A percentile compares a stretch with the other conserved stretches of the same genome.
phyloP scores from a whole-genome alignment of 2,888 invertebrate species.

The Leptinotarsa tumamoca region DNA sequence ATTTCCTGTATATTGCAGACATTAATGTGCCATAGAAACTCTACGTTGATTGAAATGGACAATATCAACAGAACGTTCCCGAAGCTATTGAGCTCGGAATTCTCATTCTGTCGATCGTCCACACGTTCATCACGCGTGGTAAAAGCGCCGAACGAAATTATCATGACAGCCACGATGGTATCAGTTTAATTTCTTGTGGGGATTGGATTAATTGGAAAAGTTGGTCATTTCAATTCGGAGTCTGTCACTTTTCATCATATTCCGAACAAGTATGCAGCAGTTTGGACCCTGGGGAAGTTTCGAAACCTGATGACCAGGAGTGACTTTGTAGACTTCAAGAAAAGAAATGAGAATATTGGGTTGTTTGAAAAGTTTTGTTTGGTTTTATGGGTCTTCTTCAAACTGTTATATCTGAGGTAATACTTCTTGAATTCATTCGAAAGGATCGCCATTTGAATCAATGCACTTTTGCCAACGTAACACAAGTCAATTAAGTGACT shows the following conservation, averaged over 20 bases:
- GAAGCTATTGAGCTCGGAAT: not conserved
- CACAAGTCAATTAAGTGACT: no score
- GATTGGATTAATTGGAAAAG: slow-evolving; percentile 60
- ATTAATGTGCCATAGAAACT: not conserved
- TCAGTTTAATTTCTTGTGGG: slow-evolving; percentile 61
- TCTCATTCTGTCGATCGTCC: slow-evolving; percentile 39
- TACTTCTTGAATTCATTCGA: no score
- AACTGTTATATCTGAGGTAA: no score
- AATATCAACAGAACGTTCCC: slow-evolving; percentile 11
- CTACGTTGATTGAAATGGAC: slow-evolving; percentile 10
- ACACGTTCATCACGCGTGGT: slow-evolving; percentile 54
- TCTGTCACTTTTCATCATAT: slow-evolving; percentile 36
- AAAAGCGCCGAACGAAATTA: slow-evolving; percentile 55
- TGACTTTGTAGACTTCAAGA: not conserved
- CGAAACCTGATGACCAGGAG: not conserved
- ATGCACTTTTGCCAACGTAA: no score
- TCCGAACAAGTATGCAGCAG: slow-evolving; percentile 26
- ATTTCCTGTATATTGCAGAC: no score
- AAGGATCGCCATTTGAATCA: no score
- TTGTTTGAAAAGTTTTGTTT: no score
- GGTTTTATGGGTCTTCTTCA: no score
- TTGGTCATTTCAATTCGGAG: slow-evolving; percentile 58
- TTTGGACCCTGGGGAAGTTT: slow-evolving; percentile 11
- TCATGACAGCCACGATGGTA: slow-evolving; percentile 53
- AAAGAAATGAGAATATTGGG: no score